These are phyloP conservation scores for Polyommatus iphigenia DNA, from an alignment of 2,888 invertebrate genomes.

Conservation along the genomic window DNA sequence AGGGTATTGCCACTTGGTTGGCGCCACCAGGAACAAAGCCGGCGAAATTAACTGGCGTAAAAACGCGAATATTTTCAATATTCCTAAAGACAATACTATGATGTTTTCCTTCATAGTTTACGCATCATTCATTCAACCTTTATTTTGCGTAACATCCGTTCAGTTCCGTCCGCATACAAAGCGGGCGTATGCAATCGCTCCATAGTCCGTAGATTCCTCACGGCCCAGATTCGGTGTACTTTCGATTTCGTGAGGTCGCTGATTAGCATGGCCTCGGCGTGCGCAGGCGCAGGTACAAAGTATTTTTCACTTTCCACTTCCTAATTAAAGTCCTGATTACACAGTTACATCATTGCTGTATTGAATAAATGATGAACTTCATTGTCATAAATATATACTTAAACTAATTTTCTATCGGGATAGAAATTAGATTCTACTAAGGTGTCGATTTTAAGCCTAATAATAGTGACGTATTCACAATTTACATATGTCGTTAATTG, in stretches of 20 bases:
- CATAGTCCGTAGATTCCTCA: constrained; percentile 48
- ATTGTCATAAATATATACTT: not conserved
- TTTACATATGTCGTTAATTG: not conserved
- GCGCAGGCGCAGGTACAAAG: constrained; percentile 47
- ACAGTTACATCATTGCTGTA: not conserved
- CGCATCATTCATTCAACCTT: not conserved
- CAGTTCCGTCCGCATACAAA: constrained; percentile 11
- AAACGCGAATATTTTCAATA: not conserved
- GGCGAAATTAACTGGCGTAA: not conserved
- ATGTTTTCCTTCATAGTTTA: not conserved
- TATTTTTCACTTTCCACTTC: constrained; percentile 74
- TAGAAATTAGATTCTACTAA: too few species aligned
- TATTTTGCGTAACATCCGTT: constrained; percentile 9
- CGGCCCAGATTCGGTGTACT: constrained; percentile 64
- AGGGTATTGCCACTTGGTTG: not conserved
- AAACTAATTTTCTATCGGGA: not conserved
- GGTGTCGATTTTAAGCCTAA: too few species aligned
- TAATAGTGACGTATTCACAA: too few species aligned
- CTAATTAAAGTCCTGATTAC: constrained; percentile 46
- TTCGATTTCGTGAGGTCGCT: constrained; percentile 76
- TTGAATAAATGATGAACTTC: not conserved
- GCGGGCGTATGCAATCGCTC: not conserved
- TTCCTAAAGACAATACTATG: not conserved
- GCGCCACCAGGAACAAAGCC: not conserved
- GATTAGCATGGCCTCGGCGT: constrained; percentile 75